Conservation (phyloP, 2,113 vertebrate genomes). For the Pedetes capensis region DNA sequence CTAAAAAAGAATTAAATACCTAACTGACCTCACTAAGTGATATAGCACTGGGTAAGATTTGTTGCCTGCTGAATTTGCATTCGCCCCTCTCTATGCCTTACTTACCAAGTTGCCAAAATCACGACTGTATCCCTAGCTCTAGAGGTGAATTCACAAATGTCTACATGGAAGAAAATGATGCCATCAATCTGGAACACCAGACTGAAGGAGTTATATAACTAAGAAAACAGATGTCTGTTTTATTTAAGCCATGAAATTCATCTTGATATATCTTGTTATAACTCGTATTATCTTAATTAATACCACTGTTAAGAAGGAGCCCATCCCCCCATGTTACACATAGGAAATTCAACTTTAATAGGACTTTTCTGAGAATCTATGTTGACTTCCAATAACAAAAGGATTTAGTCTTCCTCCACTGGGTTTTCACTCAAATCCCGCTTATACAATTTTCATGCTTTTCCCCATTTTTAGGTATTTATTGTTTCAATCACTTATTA, state of each 20-base stretch:
- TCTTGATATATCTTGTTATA: neutral
- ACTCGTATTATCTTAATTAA: neutral
- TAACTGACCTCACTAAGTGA: neutral
- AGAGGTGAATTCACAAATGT: neutral
- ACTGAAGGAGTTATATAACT: neutral
- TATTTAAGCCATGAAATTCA: neutral
- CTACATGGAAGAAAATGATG: neutral
- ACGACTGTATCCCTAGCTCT: neutral
- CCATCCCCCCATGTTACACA: neutral
- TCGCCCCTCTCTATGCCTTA: neutral
- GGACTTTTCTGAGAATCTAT: neutral
- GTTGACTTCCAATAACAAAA: neutral
- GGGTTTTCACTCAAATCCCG: neutral
- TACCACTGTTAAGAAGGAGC: too few relatives aligned
- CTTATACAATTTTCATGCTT: neutral
- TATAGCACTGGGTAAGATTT: neutral
- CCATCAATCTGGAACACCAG: neutral
- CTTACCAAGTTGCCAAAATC: neutral
- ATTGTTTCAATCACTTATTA: neutral
- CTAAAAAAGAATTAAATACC: neutral
- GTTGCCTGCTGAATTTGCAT: neutral
- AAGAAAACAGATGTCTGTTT: neutral
- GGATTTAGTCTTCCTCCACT: neutral
- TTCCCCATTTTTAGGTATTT: neutral
- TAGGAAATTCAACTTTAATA: neutral